phyloP scores from a whole-genome alignment of 2,888 invertebrate genomes.

The Dolomedes plantarius region DNA sequence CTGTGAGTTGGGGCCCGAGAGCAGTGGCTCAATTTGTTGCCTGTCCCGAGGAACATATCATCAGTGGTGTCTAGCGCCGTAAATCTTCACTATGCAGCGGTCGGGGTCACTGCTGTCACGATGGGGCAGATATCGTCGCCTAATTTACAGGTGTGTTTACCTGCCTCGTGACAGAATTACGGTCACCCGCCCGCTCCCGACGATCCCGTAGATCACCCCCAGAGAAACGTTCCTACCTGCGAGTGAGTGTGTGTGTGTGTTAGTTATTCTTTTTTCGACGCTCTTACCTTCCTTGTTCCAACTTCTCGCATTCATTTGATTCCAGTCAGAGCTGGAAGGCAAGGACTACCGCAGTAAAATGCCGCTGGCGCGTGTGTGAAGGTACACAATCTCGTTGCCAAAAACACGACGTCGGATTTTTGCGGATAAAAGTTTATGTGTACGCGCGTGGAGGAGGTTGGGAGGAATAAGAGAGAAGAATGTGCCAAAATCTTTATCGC shows the following conservation, averaged over 20 bases:
- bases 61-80: constrained; percentile 35
- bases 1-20: no score
- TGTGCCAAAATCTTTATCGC: background rate
- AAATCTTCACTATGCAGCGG: constrained; percentile 46
- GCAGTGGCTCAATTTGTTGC: constrained; percentile 59
- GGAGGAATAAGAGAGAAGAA: background rate
- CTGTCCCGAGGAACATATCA: constrained; percentile 32
- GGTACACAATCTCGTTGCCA: background rate
- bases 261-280: constrained; percentile 14
- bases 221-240: constrained; percentile 40
- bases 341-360: background rate
- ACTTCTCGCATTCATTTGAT: background rate
- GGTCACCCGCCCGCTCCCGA: constrained; percentile 36
- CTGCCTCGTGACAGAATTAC: constrained; percentile 71
- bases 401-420: background rate
- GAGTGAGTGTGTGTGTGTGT: no score
- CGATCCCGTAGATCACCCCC: constrained; percentile 62
- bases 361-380: background rate
- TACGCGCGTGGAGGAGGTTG: background rate
- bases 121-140: constrained; percentile 69
- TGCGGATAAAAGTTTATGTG: background rate
- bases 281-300: constrained; percentile 19
- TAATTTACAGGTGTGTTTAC: constrained; percentile 72
- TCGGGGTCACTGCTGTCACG: constrained; percentile 63
- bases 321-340: background rate